These are phyloP conservation scores for Calliphora vomitoria DNA, from an alignment of 2,888 invertebrate genomes.

Conservation along the genomic window DNA sequence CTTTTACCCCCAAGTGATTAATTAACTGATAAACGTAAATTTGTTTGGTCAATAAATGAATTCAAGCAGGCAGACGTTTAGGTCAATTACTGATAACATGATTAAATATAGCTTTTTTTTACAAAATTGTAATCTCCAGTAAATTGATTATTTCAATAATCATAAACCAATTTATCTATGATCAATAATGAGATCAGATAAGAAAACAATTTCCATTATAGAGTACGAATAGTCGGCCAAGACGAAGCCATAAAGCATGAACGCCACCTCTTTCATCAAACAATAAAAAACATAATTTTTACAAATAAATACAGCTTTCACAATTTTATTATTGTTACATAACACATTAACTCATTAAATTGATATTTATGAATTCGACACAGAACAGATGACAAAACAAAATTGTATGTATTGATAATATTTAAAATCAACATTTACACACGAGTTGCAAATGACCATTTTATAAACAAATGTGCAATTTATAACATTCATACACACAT, in stretches of 20 bases:
- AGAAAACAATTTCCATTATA: background rate
- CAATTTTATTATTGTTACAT: background rate
- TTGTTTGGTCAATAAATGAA: slow-evolving; percentile 17
- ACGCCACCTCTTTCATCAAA: too few species aligned
- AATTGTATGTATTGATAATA: slow-evolving; percentile 38
- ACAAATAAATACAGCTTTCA: background rate
- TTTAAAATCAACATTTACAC: slow-evolving; percentile 53
- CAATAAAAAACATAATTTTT: background rate
- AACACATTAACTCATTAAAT: slow-evolving; percentile 19
- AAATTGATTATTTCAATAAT: slow-evolving; percentile 9
- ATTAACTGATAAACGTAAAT: slow-evolving; percentile 44
- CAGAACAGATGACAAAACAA: slow-evolving; percentile 40
- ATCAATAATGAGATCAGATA: slow-evolving; percentile 6
- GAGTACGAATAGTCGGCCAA: background rate
- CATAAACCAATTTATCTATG: background rate
- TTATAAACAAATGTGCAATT: slow-evolving; percentile 31
- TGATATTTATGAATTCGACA: slow-evolving; percentile 21
- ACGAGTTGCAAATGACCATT: slow-evolving; percentile 46
- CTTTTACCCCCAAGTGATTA: slow-evolving; percentile 18
- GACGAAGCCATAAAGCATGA: too few species aligned
- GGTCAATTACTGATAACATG: slow-evolving; percentile 47
- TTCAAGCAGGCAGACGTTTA: slow-evolving; percentile 14
- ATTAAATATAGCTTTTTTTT: background rate
- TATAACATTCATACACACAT: background rate
- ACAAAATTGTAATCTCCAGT: slow-evolving; percentile 6